Percentiles rank a stretch among this genome's conserved stretches.
These are phyloP conservation scores for Netelia virgata DNA, from an alignment of 2,888 invertebrate species.

Conservation along the genomic window DNA sequence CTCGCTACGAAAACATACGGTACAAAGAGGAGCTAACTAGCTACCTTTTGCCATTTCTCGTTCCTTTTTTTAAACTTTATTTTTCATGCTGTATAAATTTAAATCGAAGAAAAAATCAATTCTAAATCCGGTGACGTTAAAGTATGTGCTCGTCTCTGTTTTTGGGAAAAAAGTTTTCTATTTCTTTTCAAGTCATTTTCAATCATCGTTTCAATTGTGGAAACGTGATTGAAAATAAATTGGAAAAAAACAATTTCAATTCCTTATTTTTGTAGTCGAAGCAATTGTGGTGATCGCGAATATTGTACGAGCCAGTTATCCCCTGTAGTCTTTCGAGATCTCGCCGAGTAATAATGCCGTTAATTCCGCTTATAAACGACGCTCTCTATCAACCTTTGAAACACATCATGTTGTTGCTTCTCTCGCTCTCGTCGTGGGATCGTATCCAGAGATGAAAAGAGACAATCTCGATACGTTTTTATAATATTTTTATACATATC, in stretches of 20 bases:
- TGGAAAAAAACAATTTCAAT: neutral
- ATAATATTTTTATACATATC: slow-evolving; percentile 19
- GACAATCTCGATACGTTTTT: neutral
- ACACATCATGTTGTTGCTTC: slow-evolving; percentile 42
- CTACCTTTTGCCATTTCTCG: too few species aligned
- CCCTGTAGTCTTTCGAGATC: slow-evolving; percentile 43
- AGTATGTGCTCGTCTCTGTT: too few species aligned
- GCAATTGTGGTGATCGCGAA: slow-evolving; percentile 6
- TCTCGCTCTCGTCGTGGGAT: slow-evolving; percentile 5
- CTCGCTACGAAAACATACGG: slow-evolving; percentile 35
- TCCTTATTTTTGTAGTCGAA: neutral
- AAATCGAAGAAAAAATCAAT: too few species aligned
- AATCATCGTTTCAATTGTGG: too few species aligned
- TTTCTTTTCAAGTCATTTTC: too few species aligned
- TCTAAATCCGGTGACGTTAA: too few species aligned
- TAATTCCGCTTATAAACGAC: slow-evolving; percentile 61
- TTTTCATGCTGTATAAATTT: too few species aligned
- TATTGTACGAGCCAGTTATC: slow-evolving; percentile 21
- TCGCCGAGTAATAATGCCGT: slow-evolving; percentile 51
- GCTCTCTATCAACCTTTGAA: slow-evolving; percentile 53
- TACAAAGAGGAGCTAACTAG: too few species aligned
- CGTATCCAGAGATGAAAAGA: neutral
- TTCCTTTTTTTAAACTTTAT: too few species aligned
- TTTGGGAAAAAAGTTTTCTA: too few species aligned
- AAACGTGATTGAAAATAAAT: too few species aligned